Conservation (phyloP, 2,113 vertebrate genomes). For the Phylloscopus whistleri region DNA sequence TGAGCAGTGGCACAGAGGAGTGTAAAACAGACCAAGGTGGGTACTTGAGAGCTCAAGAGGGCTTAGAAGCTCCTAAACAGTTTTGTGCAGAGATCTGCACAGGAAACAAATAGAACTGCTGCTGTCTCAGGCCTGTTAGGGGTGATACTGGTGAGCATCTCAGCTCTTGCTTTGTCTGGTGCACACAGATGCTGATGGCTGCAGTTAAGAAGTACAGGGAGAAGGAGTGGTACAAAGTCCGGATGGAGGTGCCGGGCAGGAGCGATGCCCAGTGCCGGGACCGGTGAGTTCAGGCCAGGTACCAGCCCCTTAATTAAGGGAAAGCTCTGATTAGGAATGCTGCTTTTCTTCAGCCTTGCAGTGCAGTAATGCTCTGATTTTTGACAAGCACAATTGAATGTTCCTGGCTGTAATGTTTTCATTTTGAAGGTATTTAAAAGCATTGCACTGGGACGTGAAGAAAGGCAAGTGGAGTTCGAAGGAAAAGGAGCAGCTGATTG, state of each 20-base stretch:
- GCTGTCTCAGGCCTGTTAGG: background rate
- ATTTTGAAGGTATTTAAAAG: slow-evolving; percentile 81
- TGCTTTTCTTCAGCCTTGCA: background rate
- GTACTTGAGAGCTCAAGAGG: background rate
- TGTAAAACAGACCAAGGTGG: fast-evolving
- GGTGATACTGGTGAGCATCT: background rate
- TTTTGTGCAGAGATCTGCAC: background rate
- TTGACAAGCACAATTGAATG: background rate
- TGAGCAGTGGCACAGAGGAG: background rate
- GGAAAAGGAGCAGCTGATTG: slow-evolving; percentile 76
- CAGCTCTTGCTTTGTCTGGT: background rate
- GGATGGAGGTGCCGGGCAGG: slow-evolving; percentile 85
- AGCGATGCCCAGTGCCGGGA: slow-evolving; percentile 86
- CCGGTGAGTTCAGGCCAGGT: slow-evolving; percentile 60
- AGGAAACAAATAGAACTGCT: background rate
- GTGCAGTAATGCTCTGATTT: background rate
- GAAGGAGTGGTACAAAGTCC: slow-evolving; percentile 88
- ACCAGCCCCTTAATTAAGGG: background rate
- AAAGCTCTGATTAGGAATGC: background rate
- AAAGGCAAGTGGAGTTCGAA: slow-evolving; percentile 81
- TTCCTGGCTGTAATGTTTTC: background rate
- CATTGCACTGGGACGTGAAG: slow-evolving; percentile 76
- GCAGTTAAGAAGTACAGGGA: slow-evolving; percentile 81
- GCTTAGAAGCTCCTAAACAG: background rate
- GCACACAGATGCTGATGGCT: slow-evolving; percentile 78